These are phyloP conservation scores for Lucifuga dentata DNA, from an alignment of 2,113 vertebrate species.

Conservation along the genomic window DNA sequence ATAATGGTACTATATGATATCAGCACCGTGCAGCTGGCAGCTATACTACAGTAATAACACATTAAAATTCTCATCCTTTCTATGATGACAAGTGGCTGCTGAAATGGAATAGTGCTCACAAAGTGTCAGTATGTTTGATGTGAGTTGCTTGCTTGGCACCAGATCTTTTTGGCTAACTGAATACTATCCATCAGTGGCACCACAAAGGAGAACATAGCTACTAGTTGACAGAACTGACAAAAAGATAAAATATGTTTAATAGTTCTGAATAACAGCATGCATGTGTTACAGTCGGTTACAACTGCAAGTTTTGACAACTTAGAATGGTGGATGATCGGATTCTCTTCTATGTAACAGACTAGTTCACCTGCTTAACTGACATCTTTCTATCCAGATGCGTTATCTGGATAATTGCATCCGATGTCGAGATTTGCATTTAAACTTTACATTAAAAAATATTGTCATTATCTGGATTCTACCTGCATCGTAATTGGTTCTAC, in stretches of 20 bases:
- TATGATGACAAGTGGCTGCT: conserved; percentile 35
- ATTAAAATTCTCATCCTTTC: conserved; percentile 40
- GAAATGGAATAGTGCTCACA: conserved; percentile 27
- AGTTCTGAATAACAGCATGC: neutral
- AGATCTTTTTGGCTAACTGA: conserved; percentile 31
- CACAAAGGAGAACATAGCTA: conserved; percentile 7
- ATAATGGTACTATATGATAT: conserved; percentile 26
- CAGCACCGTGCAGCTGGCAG: conserved; percentile 28
- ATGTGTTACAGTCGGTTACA: neutral
- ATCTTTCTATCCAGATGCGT: no score
- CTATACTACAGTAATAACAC: conserved; percentile 42
- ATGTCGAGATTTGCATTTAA: no score
- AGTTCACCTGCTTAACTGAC: no score
- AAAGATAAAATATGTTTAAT: conserved; percentile 34
- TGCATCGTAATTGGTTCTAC: no score
- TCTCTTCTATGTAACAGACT: neutral
- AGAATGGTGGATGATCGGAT: neutral
- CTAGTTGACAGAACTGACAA: conserved; percentile 23
- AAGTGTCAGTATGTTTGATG: conserved; percentile 33
- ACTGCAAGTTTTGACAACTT: neutral
- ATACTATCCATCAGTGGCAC: conserved; percentile 39
- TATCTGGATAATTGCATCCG: no score
- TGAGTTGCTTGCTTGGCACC: conserved; percentile 27
- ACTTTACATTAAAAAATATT: no score
- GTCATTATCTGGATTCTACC: no score